Evolutionary conservation across 2,888 invertebrate species (phyloP), one percentile per base, ranked within the genome.

Genomic region (Drosophila hamatofila): DNA sequence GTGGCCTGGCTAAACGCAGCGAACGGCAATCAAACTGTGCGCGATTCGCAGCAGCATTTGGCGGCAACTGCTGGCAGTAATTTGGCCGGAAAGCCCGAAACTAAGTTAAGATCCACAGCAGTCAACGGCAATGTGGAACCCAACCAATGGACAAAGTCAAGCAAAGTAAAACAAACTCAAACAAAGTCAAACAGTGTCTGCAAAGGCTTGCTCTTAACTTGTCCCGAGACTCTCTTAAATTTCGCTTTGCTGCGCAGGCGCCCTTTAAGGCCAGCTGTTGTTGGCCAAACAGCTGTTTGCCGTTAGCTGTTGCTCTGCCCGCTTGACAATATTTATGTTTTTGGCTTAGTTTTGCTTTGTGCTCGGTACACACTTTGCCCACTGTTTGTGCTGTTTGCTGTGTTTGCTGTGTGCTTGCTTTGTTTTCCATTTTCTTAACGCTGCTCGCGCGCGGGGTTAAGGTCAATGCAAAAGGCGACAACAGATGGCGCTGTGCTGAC

Each of bases 401-500:
- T 37, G 35, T 51, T 51, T 65, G 46, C 41, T n/a, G 16, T 37
- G 16, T 51, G n/a, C n/a, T 46, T 48, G 59, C 18, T 49, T 54
- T 52, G 52, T 35, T 61, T 61, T 35, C 37, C 42, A 5, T 30
- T 25, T 51, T 18, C 27, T 37, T n/a, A 21, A 11, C 30, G 42
- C 42, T 16, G 30, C 44, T 46, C 14, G 46, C 37, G 48, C 18
- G n/a, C 44, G 73, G 76, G 88, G 83, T 88, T 89, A 88, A 89
- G 89, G 89, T 85, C 81, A 86, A 63, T 51, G 55, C 57, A 52
- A 54, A 54, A 60, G 52, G 54, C 52, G 75, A 71, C 84, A 83
- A 83, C 72, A 84, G 88, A 88, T 87, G 84, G 84, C 88, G 84
- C 72, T 69, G 18, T 42, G 7, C 44, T 14, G 23, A 30, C 8